Conservation (phyloP, 1,140 invertebrate species). For the Drosophila pallidifrons region DNA sequence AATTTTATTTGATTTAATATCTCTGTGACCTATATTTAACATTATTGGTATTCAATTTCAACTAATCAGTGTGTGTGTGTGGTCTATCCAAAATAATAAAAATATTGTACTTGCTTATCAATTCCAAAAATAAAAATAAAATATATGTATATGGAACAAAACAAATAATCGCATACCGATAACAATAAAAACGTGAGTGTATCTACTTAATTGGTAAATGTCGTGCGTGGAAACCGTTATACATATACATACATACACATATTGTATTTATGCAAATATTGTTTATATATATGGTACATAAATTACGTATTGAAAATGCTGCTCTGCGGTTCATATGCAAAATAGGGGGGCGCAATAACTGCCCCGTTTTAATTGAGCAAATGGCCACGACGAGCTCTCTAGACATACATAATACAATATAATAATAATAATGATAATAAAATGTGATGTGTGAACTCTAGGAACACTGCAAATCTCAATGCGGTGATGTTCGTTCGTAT, state of each 20-base stretch:
- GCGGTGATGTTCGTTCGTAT: constrained; percentile 22
- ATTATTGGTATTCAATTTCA: constrained; percentile 44
- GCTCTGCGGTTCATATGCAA: constrained; percentile 11
- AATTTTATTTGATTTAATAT: constrained; percentile 50
- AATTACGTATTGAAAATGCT: constrained; percentile 47
- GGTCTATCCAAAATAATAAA: constrained; percentile 26
- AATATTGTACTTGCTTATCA: constrained; percentile 11
- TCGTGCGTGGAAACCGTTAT: constrained; percentile 45
- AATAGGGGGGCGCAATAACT: constrained; percentile 39
- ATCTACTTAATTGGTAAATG: constrained; percentile 40
- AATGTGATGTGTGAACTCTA: constrained; percentile 35
- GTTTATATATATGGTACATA: constrained; percentile 30
- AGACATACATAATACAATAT: constrained; percentile 26
- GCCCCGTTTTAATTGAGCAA: constrained; percentile 18
- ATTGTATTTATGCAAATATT: constrained; percentile 22
- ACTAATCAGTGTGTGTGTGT: constrained; percentile 31
- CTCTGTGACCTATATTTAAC: constrained; percentile 41
- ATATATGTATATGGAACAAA: constrained; percentile 29
- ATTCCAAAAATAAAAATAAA: constrained; percentile 3
- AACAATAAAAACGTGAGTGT: constrained; percentile 38
- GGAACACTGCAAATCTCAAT: constrained; percentile 48
- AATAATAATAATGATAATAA: background rate
- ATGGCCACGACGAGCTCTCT: constrained; percentile 11
- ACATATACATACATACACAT: constrained; percentile 9
- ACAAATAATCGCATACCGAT: constrained; percentile 37